phyloP scores from a whole-genome alignment of 1,140 invertebrate genomes.

The Matsumurasca onukii region DNA sequence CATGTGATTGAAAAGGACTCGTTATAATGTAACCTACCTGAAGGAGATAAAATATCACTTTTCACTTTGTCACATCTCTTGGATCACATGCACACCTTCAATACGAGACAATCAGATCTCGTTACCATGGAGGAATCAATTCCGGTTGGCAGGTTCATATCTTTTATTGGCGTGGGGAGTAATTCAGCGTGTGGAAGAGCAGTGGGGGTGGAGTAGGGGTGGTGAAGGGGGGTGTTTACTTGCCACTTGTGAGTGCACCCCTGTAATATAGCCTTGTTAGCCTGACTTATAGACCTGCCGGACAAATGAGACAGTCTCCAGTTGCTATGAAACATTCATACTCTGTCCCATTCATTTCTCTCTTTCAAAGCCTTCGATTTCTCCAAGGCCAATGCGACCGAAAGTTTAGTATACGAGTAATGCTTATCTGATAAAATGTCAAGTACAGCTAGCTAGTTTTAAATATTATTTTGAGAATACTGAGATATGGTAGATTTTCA shows the following conservation, averaged over 20 bases:
- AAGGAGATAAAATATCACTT: neutral
- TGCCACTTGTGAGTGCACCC: constrained; percentile 15
- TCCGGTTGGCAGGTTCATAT: constrained; percentile 22
- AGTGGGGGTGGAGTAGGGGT: neutral
- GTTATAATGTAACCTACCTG: neutral
- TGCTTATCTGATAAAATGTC: too few relatives aligned
- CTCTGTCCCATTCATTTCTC: neutral
- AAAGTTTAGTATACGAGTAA: too few relatives aligned
- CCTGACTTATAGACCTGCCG: constrained; percentile 10
- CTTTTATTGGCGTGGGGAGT: constrained; percentile 15
- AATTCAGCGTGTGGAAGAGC: constrained; percentile 3
- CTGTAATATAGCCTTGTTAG: constrained; percentile 25
- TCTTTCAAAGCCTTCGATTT: too few relatives aligned
- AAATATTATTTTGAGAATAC: too few relatives aligned
- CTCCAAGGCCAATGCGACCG: too few relatives aligned
- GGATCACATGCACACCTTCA: neutral
- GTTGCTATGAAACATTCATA: constrained; percentile 26
- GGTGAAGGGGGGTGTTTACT: constrained; percentile 4
- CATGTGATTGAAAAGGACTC: neutral
- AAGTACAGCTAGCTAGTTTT: too few relatives aligned
- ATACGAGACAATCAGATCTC: neutral
- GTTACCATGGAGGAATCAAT: constrained; percentile 18
- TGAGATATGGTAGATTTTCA: too few relatives aligned
- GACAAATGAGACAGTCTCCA: constrained; percentile 11
- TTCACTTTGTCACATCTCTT: neutral